phyloP scores from a whole-genome alignment of 1,140 invertebrate genomes.

The Cyrtorhinus lividipennis region DNA sequence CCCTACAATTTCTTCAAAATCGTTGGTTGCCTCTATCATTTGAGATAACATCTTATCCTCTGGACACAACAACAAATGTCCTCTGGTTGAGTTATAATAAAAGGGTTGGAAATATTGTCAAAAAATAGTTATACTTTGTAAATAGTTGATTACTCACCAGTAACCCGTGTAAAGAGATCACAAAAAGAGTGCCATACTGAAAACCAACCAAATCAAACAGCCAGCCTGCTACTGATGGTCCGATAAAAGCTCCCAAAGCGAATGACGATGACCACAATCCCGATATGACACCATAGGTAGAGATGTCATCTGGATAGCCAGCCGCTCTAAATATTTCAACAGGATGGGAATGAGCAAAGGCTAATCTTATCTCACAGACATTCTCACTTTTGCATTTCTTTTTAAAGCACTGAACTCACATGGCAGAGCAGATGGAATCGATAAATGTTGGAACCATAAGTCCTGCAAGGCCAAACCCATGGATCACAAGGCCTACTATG shows the following conservation, averaged over 20 bases:
- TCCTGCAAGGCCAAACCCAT: constrained; percentile 34
- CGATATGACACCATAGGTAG: constrained; percentile 37
- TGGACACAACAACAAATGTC: no score
- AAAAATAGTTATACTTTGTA: neutral
- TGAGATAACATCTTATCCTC: no score
- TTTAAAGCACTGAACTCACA: constrained; percentile 27
- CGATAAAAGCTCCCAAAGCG: constrained; percentile 36
- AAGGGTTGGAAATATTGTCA: neutral
- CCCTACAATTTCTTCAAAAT: no score
- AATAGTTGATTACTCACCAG: constrained; percentile 30
- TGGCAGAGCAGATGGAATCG: constrained; percentile 32
- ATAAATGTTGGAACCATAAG: constrained; percentile 36
- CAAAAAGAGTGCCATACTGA: constrained; percentile 30
- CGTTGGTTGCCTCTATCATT: no score
- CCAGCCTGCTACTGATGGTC: constrained; percentile 32
- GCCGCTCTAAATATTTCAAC: constrained; percentile 27
- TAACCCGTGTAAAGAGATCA: constrained; percentile 27
- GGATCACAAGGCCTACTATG: constrained; percentile 32
- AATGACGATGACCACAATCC: constrained; percentile 37
- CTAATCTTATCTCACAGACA: neutral
- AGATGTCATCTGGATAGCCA: constrained; percentile 36
- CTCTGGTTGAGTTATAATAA: neutral
- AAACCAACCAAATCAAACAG: constrained; percentile 34
- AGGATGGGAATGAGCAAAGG: neutral
- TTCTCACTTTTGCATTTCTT: neutral